Evolutionary conservation across 2,888 invertebrate genomes (phyloP).

Genomic region (Drosophila greeni): DNA sequence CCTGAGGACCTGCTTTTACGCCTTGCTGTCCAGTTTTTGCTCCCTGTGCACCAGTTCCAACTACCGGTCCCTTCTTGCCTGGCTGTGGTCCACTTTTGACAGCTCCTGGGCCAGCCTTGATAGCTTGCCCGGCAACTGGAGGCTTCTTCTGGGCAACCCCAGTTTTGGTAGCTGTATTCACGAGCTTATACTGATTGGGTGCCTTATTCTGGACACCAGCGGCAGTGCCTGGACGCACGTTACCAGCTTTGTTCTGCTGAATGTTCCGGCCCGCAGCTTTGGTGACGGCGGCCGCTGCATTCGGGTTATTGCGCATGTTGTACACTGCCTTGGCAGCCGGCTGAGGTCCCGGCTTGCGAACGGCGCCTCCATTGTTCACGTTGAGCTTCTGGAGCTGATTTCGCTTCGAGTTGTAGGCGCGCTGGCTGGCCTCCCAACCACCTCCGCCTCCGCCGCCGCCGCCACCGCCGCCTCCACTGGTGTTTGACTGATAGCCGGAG

Average conservation of each 20-base stretch:
- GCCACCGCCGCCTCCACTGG: not conserved
- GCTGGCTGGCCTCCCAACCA: slow-evolving; percentile 31
- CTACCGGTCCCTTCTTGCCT: not conserved
- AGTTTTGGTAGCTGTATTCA: slow-evolving; percentile 2
- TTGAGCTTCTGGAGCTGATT: slow-evolving; percentile 28
- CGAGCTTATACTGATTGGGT: slow-evolving; percentile 16
- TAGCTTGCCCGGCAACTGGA: slow-evolving; percentile 6
- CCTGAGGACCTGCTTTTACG: not conserved
- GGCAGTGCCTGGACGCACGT: slow-evolving; percentile 11
- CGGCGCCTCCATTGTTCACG: slow-evolving; percentile 20
- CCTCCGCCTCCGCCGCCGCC: slow-evolving; percentile 4
- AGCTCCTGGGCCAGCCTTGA: not conserved
- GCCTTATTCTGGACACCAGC: slow-evolving; percentile 14
- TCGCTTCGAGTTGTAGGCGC: slow-evolving; percentile 29
- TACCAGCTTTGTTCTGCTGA: slow-evolving; percentile 1
- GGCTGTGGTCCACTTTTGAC: slow-evolving; percentile 1
- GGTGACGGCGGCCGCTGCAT: slow-evolving; percentile 7
- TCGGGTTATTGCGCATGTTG: slow-evolving; percentile 26
- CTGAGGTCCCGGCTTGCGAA: slow-evolving; percentile 18
- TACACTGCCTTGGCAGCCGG: slow-evolving; percentile 15
- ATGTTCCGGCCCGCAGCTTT: slow-evolving; percentile 2
- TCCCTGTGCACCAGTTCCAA: not conserved
- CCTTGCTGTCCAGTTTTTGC: not conserved
- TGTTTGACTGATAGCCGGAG: slow-evolving; percentile 17
- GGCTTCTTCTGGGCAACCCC: slow-evolving; percentile 4